A percentile compares a stretch with the other conserved stretches of the same genome.
phyloP scores from a whole-genome alignment of 2,113 vertebrate species.

The Arvicanthis niloticus region DNA sequence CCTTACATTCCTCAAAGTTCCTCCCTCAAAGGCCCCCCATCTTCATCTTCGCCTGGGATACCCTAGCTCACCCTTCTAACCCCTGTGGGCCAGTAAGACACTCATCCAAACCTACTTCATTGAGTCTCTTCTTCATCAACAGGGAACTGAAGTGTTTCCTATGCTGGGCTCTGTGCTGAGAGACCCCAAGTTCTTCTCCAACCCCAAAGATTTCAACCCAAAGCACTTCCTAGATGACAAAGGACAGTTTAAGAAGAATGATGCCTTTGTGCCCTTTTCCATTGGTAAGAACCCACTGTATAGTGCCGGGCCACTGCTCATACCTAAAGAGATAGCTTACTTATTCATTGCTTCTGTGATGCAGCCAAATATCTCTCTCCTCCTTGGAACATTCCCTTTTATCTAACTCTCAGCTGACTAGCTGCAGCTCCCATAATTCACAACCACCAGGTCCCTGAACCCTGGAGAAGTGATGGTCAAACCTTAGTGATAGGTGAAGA shows the following conservation, averaged over 20 bases:
- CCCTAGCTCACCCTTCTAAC: background rate
- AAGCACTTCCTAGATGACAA: slow-evolving; percentile 84
- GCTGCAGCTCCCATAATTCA: background rate
- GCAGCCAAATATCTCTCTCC: background rate
- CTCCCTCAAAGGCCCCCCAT: background rate
- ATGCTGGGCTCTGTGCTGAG: slow-evolving; percentile 81
- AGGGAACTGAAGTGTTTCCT: slow-evolving; percentile 81
- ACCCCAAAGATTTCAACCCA: slow-evolving; percentile 79
- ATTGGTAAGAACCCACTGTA: slow-evolving; percentile 74
- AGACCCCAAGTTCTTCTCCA: slow-evolving; percentile 81
- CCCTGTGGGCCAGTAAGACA: background rate
- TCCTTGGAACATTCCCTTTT: background rate
- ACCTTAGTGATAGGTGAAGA: background rate
- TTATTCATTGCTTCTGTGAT: background rate
- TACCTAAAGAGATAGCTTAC: background rate
- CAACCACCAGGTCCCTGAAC: background rate
- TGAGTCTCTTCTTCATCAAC: background rate
- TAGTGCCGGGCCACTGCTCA: background rate
- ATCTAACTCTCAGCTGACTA: background rate
- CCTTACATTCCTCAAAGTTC: background rate
- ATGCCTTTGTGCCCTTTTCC: slow-evolving; percentile 84
- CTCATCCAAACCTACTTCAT: background rate
- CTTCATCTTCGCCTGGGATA: background rate
- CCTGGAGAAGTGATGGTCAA: background rate
- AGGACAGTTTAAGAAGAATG: slow-evolving; percentile 83